phyloP scores from a whole-genome alignment of 1,140 invertebrate species.

The Drosophila miranda region DNA sequence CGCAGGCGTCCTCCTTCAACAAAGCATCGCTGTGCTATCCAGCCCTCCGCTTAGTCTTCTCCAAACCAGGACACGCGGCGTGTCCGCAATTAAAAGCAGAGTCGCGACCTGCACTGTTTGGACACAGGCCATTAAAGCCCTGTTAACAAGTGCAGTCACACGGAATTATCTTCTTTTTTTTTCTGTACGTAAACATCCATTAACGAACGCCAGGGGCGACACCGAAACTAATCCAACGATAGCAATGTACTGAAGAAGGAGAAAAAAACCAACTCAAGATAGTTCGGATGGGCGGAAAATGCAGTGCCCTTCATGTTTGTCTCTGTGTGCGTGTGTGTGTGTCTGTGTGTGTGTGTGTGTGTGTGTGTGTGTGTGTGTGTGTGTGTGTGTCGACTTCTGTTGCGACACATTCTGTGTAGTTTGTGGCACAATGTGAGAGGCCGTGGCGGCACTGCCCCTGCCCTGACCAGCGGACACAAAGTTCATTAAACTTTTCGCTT shows the following conservation, averaged over 20 bases:
- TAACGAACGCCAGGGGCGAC: background rate
- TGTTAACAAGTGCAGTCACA: slow-evolving; percentile 13
- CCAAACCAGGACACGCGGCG: slow-evolving; percentile 40
- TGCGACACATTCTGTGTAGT: slow-evolving; percentile 32
- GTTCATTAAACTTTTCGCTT: slow-evolving; percentile 50
- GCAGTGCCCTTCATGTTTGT: slow-evolving; percentile 24
- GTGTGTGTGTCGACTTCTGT: slow-evolving; percentile 1
- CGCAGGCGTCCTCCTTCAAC: too few relatives aligned
- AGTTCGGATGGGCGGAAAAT: slow-evolving; percentile 28
- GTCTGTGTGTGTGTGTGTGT: slow-evolving; percentile 7
- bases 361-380: slow-evolving; percentile 4
- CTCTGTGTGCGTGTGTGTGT: background rate
- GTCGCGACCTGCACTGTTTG: slow-evolving; percentile 5
- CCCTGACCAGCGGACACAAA: slow-evolving; percentile 24
- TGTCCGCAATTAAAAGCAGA: slow-evolving; percentile 34
- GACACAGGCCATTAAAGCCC: slow-evolving; percentile 10
- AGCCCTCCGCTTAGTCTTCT: slow-evolving; percentile 23
- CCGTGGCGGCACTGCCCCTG: slow-evolving; percentile 9
- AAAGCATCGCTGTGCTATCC: slow-evolving; percentile 14
- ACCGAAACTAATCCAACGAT: slow-evolving; percentile 17
- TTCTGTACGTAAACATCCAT: slow-evolving; percentile 9
- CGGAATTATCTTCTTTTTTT: slow-evolving; percentile 15
- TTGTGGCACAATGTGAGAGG: background rate
- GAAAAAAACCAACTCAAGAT: slow-evolving; percentile 8
- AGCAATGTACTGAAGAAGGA: slow-evolving; percentile 14